Evolutionary conservation across 2,797 vertebrate species (phyloP).

Genomic region (Peromyscus nudipes): DNA sequence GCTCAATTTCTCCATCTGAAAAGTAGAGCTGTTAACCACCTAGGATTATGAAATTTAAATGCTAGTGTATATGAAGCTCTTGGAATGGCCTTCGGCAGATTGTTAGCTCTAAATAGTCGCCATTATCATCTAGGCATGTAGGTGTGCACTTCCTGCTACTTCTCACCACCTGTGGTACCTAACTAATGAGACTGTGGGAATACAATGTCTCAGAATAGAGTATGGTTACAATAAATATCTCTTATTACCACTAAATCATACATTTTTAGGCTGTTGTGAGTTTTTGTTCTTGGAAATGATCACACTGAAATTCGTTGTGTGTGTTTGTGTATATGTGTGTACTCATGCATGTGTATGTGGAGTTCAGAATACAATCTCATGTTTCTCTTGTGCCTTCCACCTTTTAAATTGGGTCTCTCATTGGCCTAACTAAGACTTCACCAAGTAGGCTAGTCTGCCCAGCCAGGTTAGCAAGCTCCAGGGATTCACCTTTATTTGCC

Average conservation of each 20-base stretch:
- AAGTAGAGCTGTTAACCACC: neutral
- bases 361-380: neutral
- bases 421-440: neutral
- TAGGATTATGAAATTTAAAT: slow-evolving; percentile 24
- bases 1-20: slow-evolving; percentile 39
- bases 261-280: neutral
- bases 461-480: neutral
- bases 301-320: neutral
- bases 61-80: neutral
- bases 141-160: neutral
- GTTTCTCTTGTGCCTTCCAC: neutral
- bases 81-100: slow-evolving; percentile 30
- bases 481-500: neutral
- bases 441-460: neutral
- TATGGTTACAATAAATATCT: neutral
- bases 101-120: neutral
- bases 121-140: neutral
- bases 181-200: neutral
- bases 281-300: slow-evolving; percentile 43
- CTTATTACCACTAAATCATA: neutral
- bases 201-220: neutral
- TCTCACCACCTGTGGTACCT: neutral
- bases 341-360: neutral
- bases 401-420: neutral
- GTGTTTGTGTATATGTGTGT: neutral